Evolutionary conservation across 2,888 invertebrate species (phyloP).

Genomic region (Drosophila dives): DNA sequence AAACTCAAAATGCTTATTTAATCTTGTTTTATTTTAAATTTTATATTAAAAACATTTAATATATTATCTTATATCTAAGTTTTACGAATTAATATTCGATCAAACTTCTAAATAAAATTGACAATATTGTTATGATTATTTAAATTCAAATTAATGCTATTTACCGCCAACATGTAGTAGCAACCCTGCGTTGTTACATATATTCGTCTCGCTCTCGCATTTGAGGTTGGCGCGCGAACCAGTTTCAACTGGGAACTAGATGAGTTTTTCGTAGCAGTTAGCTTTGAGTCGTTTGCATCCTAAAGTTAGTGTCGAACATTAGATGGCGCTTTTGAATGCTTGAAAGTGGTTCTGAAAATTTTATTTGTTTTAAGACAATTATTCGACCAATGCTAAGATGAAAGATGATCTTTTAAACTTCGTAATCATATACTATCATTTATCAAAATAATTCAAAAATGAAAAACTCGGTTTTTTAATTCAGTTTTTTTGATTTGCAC

Average conservation of each 20-base stretch:
- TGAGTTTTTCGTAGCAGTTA: conserved; percentile 14
- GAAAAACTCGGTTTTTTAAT: not conserved
- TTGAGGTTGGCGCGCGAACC: no score
- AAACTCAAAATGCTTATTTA: not conserved
- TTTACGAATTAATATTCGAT: not conserved
- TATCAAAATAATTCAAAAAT: not conserved
- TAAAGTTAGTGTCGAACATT: not conserved
- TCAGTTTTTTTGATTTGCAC: not conserved
- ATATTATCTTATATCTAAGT: not conserved
- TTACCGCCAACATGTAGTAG: not conserved
- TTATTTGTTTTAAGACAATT: not conserved
- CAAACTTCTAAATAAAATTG: not conserved
- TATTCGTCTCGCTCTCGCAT: conserved; percentile 10
- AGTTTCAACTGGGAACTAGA: not conserved
- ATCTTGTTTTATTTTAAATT: not conserved
- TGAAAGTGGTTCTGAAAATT: not conserved
- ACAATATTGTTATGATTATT: not conserved
- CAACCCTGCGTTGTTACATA: conserved; percentile 10
- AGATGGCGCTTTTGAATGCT: conserved; percentile 12
- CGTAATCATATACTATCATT: not conserved
- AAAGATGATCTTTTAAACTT: not conserved
- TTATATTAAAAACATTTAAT: not conserved
- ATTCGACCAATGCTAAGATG: not conserved
- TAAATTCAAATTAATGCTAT: not conserved
- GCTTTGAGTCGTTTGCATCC: not conserved